A percentile compares a stretch with the other conserved stretches of the same genome.
These are phyloP conservation scores for Thera britannica DNA, from an alignment of 2,888 invertebrate genomes.

Conservation along the genomic window DNA sequence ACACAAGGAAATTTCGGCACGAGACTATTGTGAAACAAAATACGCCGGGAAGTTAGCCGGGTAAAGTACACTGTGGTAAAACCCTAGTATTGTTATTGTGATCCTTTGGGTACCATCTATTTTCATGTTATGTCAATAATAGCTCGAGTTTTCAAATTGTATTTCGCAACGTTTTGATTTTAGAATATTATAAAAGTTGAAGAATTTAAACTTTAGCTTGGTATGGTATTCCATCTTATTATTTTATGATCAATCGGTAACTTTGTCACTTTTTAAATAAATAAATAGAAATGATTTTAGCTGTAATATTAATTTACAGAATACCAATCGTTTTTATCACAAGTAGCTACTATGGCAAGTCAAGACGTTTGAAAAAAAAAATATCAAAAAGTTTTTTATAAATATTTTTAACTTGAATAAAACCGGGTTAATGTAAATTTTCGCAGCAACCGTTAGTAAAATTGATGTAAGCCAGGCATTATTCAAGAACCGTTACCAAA, in stretches of 20 bases:
- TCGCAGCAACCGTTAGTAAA: neutral
- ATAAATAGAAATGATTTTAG: no score
- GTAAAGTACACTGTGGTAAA: slow-evolving; percentile 31
- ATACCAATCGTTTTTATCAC: no score
- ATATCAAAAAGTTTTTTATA: no score
- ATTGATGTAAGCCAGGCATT: neutral
- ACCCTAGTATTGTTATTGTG: slow-evolving; percentile 46
- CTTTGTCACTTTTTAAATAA: no score
- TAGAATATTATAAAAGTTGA: neutral
- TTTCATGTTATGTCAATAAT: slow-evolving; percentile 44
- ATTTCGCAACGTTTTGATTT: slow-evolving; percentile 6
- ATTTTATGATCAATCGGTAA: no score
- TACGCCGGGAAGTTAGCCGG: slow-evolving; percentile 37
- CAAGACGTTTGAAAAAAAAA: no score
- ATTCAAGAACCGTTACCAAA: neutral
- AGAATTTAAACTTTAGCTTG: neutral
- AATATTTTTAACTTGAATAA: no score
- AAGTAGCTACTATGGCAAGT: no score
- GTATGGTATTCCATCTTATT: neutral
- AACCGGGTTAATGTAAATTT: no score
- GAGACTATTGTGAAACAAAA: slow-evolving; percentile 40
- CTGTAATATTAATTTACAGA: no score
- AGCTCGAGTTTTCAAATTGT: slow-evolving; percentile 29
- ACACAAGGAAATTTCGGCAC: slow-evolving; percentile 38
- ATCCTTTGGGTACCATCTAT: slow-evolving; percentile 35